These are phyloP conservation scores for Lycorma delicatula DNA, from an alignment of 1,140 invertebrate species.

Conservation along the genomic window DNA sequence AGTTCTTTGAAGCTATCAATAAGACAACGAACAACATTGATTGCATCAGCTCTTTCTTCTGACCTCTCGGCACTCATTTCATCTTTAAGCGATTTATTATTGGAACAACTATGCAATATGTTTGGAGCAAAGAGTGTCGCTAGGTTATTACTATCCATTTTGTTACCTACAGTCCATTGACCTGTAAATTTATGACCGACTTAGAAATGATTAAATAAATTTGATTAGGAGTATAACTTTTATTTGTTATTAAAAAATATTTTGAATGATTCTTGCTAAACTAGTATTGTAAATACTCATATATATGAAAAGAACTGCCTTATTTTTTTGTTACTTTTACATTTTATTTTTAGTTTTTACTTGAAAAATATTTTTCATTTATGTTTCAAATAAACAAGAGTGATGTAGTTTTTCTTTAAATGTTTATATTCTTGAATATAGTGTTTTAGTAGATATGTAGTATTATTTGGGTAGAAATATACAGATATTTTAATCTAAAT, in stretches of 20 bases:
- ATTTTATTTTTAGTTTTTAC: too few relatives aligned
- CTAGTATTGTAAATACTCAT: too few relatives aligned
- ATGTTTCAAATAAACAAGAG: too few relatives aligned
- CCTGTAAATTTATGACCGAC: too few relatives aligned
- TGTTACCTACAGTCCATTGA: constrained; percentile 68
- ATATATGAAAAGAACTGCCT: too few relatives aligned
- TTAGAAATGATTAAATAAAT: constrained; percentile 8
- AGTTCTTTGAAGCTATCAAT: constrained; percentile 70
- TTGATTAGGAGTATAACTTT: not conserved
- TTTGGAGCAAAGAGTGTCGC: constrained; percentile 91
- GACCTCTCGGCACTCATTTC: constrained; percentile 53
- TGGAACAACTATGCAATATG: constrained; percentile 68
- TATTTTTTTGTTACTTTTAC: too few relatives aligned
- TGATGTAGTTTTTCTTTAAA: too few relatives aligned
- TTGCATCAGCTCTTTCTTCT: constrained; percentile 76
- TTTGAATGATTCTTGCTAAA: not conserved
- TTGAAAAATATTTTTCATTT: too few relatives aligned
- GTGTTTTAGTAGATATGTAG: too few relatives aligned
- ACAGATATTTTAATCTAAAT: too few relatives aligned
- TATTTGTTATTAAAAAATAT: not conserved
- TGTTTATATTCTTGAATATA: too few relatives aligned
- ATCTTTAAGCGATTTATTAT: constrained; percentile 50
- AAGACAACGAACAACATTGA: constrained; percentile 74
- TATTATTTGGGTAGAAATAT: too few relatives aligned
- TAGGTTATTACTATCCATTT: constrained; percentile 87